A percentile compares a stretch with the other conserved stretches of the same genome.
Conservation (phyloP, 2,888 invertebrate species). For the Rapana venosa region DNA sequence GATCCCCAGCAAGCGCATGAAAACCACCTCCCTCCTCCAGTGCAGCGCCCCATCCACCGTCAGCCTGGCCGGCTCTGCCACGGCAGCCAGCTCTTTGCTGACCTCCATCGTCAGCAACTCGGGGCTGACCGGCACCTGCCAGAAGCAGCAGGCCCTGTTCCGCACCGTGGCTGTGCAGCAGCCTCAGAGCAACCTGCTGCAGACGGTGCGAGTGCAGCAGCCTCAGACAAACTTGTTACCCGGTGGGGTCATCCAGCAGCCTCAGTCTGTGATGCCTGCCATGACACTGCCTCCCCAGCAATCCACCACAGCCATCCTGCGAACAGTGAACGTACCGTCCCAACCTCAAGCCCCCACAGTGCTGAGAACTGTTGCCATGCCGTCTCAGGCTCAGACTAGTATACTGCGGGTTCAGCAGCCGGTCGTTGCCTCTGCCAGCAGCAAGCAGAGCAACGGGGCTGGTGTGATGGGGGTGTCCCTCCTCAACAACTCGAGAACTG, state of each 20-base stretch:
- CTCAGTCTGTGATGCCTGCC: neutral
- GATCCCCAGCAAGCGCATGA: constrained; percentile 25
- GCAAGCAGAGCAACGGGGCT: neutral
- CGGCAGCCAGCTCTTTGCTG: constrained; percentile 40
- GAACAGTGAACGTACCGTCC: constrained; percentile 22
- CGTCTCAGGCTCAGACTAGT: constrained; percentile 15
- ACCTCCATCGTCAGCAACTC: constrained; percentile 36
- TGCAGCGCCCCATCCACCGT: neutral
- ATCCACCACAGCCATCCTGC: neutral
- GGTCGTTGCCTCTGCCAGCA: neutral
- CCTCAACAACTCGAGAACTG: constrained; percentile 28
- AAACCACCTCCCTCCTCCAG: constrained; percentile 14
- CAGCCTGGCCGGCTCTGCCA: constrained; percentile 21
- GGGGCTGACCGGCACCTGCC: neutral
- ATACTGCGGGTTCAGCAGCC: constrained; percentile 19
- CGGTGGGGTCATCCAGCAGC: constrained; percentile 11
- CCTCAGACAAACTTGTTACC: constrained; percentile 2
- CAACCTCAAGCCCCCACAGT: neutral
- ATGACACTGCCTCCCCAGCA: constrained; percentile 18
- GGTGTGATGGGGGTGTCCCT: constrained; percentile 32
- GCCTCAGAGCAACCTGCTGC: constrained; percentile 33
- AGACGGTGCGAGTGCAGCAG: constrained; percentile 36
- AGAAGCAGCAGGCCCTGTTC: constrained; percentile 14
- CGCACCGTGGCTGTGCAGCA: constrained; percentile 37
- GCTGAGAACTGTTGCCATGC: constrained; percentile 23